phyloP scores from a whole-genome alignment of 2,797 vertebrate species.

The Huso huso region DNA sequence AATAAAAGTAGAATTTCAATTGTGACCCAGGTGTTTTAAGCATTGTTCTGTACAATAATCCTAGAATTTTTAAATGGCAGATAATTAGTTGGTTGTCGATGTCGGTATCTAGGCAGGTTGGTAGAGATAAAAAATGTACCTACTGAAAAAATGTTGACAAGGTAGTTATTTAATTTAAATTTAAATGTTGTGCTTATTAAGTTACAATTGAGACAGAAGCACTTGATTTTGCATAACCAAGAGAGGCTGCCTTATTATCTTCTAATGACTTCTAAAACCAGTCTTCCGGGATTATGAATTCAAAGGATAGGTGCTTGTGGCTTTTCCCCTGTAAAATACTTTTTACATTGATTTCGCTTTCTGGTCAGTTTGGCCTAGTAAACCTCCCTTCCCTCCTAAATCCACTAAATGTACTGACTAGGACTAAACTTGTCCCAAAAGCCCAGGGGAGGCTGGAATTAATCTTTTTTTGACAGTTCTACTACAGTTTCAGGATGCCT shows the following conservation, averaged over 20 bases:
- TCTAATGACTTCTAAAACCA: slow-evolving; percentile 45
- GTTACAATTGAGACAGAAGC: too few species aligned
- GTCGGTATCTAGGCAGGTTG: too few species aligned
- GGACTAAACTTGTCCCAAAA: slow-evolving; percentile 28
- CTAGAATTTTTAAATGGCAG: too few species aligned
- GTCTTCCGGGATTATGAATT: slow-evolving; percentile 38
- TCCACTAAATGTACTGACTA: not conserved
- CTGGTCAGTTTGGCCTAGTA: not conserved
- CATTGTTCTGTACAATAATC: too few species aligned
- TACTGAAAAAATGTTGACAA: too few species aligned
- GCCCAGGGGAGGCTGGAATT: slow-evolving; percentile 47
- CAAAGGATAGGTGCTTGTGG: slow-evolving; percentile 29
- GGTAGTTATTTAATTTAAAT: too few species aligned
- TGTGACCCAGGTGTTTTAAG: too few species aligned
- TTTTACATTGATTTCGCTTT: not conserved
- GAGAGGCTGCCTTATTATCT: slow-evolving; percentile 3
- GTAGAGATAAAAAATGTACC: too few species aligned
- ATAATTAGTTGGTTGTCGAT: too few species aligned
- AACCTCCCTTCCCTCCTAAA: not conserved
- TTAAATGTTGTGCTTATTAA: too few species aligned
- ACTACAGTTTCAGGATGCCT: slow-evolving; percentile 34
- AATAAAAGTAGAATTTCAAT: too few species aligned
- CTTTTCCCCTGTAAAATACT: not conserved
- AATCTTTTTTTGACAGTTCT: slow-evolving; percentile 37
- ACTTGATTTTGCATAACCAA: too few species aligned